These are phyloP conservation scores for Epizoanthus fatuus DNA, from an alignment of 92 coral and sea anemone species.

Conservation along the genomic window DNA sequence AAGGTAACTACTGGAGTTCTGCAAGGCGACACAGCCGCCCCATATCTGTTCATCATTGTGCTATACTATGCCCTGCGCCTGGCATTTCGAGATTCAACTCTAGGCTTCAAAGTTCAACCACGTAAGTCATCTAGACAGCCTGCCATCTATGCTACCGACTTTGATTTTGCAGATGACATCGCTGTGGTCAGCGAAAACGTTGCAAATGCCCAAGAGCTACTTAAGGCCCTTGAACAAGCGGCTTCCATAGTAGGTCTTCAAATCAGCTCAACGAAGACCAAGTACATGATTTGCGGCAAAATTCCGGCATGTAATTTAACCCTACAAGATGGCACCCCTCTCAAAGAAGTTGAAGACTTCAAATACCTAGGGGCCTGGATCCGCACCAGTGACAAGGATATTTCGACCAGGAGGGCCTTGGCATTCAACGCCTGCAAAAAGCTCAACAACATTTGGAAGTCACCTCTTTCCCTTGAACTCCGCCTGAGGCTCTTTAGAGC, in stretches of 20 bases:
- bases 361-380: neutral
- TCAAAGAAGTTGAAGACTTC: neutral
- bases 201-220: neutral
- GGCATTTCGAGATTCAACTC: neutral
- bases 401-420: no score
- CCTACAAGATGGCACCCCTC: neutral
- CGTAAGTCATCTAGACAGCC: no score
- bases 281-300: neutral
- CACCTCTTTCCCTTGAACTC: neutral
- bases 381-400: neutral
- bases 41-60: constrained; percentile 14
- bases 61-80: constrained; percentile 4
- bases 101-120: neutral
- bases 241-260: neutral
- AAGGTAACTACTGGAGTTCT: no score
- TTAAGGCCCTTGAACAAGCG: neutral
- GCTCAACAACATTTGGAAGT: neutral
- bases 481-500: no score
- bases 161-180: neutral
- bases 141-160: no score
- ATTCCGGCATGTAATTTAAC: neutral
- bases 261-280: neutral
- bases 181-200: neutral
- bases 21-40: constrained; percentile 23
- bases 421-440: no score